Conservation (phyloP, 2,888 invertebrate species). For the Drosophila basisetae region DNA sequence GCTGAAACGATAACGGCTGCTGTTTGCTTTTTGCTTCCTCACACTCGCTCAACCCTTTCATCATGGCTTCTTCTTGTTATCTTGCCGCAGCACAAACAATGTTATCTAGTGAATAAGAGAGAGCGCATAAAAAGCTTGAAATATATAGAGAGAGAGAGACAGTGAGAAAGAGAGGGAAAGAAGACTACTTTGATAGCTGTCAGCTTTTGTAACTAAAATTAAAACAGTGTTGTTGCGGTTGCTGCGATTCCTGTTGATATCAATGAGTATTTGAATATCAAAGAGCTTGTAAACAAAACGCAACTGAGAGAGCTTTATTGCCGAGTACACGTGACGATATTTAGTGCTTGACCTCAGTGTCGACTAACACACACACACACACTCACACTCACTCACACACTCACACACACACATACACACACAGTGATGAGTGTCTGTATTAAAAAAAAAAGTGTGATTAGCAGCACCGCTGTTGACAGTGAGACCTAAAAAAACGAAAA, state of each 20-base stretch:
- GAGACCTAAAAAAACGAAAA: slow-evolving; percentile 32
- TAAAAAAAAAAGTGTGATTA: slow-evolving; percentile 50
- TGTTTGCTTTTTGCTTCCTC: slow-evolving; percentile 19
- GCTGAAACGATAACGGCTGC: slow-evolving; percentile 7
- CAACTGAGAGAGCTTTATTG: slow-evolving; percentile 40
- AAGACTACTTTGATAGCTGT: slow-evolving; percentile 36
- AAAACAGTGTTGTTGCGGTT: slow-evolving; percentile 27
- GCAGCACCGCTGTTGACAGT: slow-evolving; percentile 66
- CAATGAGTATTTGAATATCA: slow-evolving; percentile 46
- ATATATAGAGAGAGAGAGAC: neutral
- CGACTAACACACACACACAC: slow-evolving; percentile 10
- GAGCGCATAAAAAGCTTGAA: slow-evolving; percentile 11
- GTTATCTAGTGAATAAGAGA: slow-evolving; percentile 51
- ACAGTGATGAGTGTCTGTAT: slow-evolving; percentile 16
- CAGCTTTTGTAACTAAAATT: slow-evolving; percentile 53
- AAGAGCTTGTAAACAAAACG: slow-evolving; percentile 72
- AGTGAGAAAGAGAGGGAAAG: neutral
- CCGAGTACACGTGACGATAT: slow-evolving; percentile 42
- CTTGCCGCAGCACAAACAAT: slow-evolving; percentile 60
- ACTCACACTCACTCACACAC: slow-evolving; percentile 11
- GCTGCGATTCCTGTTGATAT: slow-evolving; percentile 13
- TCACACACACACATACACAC: slow-evolving; percentile 5
- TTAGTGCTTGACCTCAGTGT: slow-evolving; percentile 55
- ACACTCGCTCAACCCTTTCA: slow-evolving; percentile 9
- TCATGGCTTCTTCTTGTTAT: slow-evolving; percentile 42